These are phyloP conservation scores for Suricata suricatta DNA, from an alignment of 2,113 vertebrate species.

Conservation along the genomic window DNA sequence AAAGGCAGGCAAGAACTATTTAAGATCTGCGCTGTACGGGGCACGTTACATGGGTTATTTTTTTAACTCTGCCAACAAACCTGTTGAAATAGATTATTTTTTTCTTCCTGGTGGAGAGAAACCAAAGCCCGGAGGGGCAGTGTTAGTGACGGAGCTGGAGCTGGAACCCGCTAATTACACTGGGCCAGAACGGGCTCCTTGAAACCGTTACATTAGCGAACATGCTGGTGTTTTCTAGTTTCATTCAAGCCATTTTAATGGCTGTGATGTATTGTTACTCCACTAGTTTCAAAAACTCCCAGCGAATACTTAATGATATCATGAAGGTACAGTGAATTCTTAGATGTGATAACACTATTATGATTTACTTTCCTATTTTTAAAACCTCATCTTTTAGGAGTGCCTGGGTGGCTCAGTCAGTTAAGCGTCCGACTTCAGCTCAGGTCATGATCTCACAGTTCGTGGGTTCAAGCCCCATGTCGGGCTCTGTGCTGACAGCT, in stretches of 20 bases:
- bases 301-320: background rate
- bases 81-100: background rate
- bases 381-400: background rate
- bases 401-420: too few species aligned
- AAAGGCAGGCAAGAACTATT: background rate
- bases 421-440: too few species aligned
- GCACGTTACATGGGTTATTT: background rate
- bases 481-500: too few species aligned
- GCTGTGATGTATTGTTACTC: background rate
- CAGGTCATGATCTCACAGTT: too few species aligned
- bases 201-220: too few species aligned
- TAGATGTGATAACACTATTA: background rate
- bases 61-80: background rate
- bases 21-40: background rate
- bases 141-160: fast-evolving
- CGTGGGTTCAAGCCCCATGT: too few species aligned
- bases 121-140: background rate
- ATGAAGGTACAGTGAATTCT: background rate
- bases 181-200: background rate
- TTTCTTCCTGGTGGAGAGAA: background rate
- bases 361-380: background rate
- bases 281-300: background rate
- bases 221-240: background rate
- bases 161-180: background rate
- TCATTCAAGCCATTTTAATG: background rate